Base-by-base conservation (phyloP, 2,888 invertebrate species). In the Pseudococcus longispinus region DNA sequence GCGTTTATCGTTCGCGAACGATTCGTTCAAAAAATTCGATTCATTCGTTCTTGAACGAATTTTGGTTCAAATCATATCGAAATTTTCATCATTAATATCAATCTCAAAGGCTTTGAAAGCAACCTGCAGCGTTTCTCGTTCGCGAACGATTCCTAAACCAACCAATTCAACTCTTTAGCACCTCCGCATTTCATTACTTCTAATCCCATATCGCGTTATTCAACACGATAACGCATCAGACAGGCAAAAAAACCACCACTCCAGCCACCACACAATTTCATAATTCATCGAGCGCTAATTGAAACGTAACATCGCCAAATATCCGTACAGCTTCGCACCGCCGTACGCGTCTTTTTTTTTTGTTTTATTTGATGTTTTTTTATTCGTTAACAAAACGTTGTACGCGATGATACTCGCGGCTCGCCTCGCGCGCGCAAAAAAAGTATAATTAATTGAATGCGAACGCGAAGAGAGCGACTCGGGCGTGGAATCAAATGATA, bases 401-500 rank as follows among this genome's bases (percentile, higher is more conserved):
- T 20, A 42, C n/a, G n/a, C n/a, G 77, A 9, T n/a, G 77, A 42
- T 32, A 42, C 23, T 74, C 70, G 32, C 32, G 2, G n/a, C n/a
- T 55, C 60, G 60, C 60, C 60, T 60, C 23, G 60, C 60, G 20
- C 60, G 23, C 20, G 60, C 60, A 23, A 60, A 60, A 80, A 80
- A 42, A 26, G 77, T 42, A 42, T 80, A 80, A 80, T 80, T 80
- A 80, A 80, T 80, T 80, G 77, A 42, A 80, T 80, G 77, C 77
- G 42, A 37, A 32, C 77, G 77, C 77, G 42, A 80, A 42, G 42
- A 80, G 77, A 80, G 42, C 77, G 77, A 80, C 77, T 70, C 70
- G 84, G 85, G 65, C 60, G 65, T 65, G 70, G 65, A 70, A 85
- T 70, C 85, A 65, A 85, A 85, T 85, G 85, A 85, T 85, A 85